Base-by-base conservation (phyloP, 2,888 invertebrate genomes). In the Calliopum simillimum region DNA sequence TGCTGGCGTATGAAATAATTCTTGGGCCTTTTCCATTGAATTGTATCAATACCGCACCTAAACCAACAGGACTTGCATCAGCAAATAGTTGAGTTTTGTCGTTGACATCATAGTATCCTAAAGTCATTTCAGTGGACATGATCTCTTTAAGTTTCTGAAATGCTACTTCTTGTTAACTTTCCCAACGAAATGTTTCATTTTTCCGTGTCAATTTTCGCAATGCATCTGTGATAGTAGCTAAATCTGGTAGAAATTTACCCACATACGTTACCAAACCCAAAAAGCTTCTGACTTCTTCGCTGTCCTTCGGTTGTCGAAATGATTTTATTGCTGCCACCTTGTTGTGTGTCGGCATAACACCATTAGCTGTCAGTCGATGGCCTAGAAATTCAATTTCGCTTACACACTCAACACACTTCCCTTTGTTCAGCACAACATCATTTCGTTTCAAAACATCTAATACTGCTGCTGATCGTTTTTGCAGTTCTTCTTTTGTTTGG, bases 1-100 rank as follows among this genome's bases (percentile, higher is more conserved):
- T n/a, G n/a, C n/a, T n/a, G n/a, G n/a, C n/a, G n/a, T n/a, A n/a
- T n/a, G n/a, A n/a, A n/a, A n/a, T n/a, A 78, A 59, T 83, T 86
- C 0, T 82, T 85, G 77, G 76, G 0, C 72, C 72, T 0, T 70
- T 11, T 21, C 75, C 67, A 41, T 51, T 59, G 4, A 70, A 69
- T 71, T 85, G 82, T 14, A 79, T 77, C 12, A 84, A 67, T 2
- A 82, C 78, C 5, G 75, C 80, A 3, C 82, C 82, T 5, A 82
- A 55, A 1, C 76, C 81, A 2, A 82, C 80, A 1, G 82, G 79
- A 21, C 79, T 81, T 23, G 83, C 83, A 68, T 84, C 82, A 2
- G 81, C 81, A n/a, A 81, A 70, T 1, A 84, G 75, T 58, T 78
- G 77, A 11, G 82, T 82, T 41, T 68, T 73, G 6, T 76, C 76